phyloP scores from a whole-genome alignment of 2,113 vertebrate genomes.

The Stictonetta naevosa region DNA sequence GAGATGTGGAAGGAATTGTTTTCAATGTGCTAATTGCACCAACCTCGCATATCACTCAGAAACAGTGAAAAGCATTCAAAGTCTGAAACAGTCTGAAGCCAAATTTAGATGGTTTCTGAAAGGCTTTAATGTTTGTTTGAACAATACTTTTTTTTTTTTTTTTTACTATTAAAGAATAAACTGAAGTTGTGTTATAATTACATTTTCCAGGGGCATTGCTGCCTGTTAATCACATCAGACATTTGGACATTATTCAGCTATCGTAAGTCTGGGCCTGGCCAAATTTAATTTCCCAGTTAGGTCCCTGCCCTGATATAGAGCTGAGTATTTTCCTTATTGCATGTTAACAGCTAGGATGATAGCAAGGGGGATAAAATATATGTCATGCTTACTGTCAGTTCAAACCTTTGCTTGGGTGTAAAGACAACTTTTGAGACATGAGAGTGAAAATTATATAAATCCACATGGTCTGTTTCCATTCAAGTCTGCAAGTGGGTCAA shows the following conservation, averaged over 20 bases:
- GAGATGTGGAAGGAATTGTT: background rate
- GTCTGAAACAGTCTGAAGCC: background rate
- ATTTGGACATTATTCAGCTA: background rate
- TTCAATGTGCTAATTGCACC: background rate
- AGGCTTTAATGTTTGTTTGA: background rate
- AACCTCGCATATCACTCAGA: background rate
- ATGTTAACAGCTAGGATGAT: background rate
- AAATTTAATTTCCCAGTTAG: background rate
- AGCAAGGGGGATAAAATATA: background rate
- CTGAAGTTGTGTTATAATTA: background rate
- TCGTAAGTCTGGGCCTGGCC: background rate
- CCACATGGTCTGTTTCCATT: background rate
- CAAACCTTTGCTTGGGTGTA: background rate
- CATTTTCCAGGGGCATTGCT: background rate
- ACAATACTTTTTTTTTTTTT: background rate
- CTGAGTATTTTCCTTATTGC: background rate
- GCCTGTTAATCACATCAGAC: background rate
- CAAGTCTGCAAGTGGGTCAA: background rate
- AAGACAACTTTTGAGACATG: background rate
- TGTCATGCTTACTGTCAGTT: background rate
- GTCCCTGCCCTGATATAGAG: background rate
- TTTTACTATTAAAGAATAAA: background rate
- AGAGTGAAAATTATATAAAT: background rate
- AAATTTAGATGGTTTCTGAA: background rate
- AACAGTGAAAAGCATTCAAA: background rate